Conservation (phyloP, 1,140 invertebrate genomes). For the Cydia pomonella region DNA sequence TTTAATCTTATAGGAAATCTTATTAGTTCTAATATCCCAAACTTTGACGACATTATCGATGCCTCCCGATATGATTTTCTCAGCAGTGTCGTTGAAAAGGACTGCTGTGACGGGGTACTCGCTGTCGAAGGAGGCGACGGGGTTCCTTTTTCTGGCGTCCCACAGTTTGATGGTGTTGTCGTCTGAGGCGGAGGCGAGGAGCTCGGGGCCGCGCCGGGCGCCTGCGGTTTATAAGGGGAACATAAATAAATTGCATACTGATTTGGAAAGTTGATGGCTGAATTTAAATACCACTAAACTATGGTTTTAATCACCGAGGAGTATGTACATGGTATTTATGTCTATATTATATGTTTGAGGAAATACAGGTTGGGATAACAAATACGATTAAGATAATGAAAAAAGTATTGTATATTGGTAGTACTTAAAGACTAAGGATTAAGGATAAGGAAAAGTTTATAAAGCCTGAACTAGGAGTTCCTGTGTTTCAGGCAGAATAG, state of each 20-base stretch:
- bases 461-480: too few species aligned
- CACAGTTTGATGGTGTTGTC: slow-evolving; percentile 97
- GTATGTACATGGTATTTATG: too few species aligned
- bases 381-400: too few species aligned
- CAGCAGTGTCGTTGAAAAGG: slow-evolving; percentile 97
- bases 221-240: slow-evolving; percentile 59
- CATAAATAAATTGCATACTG: slow-evolving; percentile 17
- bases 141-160: slow-evolving; percentile 91
- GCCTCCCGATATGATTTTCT: slow-evolving; percentile 92
- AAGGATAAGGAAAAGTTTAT: too few species aligned
- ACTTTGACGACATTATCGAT: slow-evolving; percentile 99
- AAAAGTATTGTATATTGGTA: too few species aligned
- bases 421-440: too few species aligned
- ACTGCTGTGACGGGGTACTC: slow-evolving; percentile 94
- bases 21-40: slow-evolving; percentile 97
- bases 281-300: slow-evolving; percentile 38
- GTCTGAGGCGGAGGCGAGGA: slow-evolving; percentile 96
- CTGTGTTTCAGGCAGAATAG: too few species aligned
- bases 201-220: slow-evolving; percentile 92
- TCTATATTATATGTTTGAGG: too few species aligned
- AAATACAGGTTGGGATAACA: too few species aligned
- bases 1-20: slow-evolving; percentile 91
- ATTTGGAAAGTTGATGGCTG: too few species aligned
- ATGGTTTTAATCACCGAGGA: too few species aligned
- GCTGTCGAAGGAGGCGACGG: slow-evolving; percentile 90